A percentile compares a stretch with the other conserved stretches of the same genome.
Conservation (phyloP, 2,113 vertebrate species). For the Pampusana beccarii region DNA sequence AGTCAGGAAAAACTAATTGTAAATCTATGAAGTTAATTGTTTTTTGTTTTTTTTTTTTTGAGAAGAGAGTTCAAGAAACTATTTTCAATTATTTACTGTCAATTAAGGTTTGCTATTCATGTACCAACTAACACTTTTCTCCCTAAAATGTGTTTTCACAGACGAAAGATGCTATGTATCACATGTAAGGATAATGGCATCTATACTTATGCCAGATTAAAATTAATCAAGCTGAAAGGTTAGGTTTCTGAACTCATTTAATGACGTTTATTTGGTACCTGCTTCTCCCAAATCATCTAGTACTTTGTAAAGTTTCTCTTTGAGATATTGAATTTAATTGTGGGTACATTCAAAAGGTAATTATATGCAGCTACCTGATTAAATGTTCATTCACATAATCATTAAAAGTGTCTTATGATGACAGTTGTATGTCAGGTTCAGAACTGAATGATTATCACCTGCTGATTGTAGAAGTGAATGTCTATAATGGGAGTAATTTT, state of each 20-base stretch:
- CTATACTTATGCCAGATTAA: constrained; percentile 51
- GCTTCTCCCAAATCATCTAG: constrained; percentile 46
- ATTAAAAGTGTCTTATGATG: constrained; percentile 46
- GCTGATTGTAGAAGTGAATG: constrained; percentile 50
- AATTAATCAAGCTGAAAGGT: constrained; percentile 38
- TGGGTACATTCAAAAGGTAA: constrained; percentile 65
- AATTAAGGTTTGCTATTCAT: not conserved
- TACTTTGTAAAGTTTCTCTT: constrained; percentile 57
- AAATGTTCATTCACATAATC: constrained; percentile 63
- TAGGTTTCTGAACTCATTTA: constrained; percentile 56
- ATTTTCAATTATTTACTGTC: constrained; percentile 50
- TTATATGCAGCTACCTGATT: constrained; percentile 68
- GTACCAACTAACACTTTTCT: not conserved
- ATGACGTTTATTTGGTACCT: constrained; percentile 50
- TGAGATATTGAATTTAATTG: constrained; percentile 54
- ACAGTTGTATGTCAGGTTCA: constrained; percentile 31
- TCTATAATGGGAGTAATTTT: constrained; percentile 41
- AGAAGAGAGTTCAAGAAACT: constrained; percentile 36
- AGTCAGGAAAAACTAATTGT: not conserved
- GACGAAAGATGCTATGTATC: not conserved
- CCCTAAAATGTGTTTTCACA: not conserved
- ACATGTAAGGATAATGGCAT: not conserved
- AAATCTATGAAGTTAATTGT: not conserved
- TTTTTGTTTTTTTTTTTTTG: not conserved
- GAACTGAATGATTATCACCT: constrained; percentile 53